phyloP scores from a whole-genome alignment of 2,797 vertebrate genomes.

The Centropyge bicolor region DNA sequence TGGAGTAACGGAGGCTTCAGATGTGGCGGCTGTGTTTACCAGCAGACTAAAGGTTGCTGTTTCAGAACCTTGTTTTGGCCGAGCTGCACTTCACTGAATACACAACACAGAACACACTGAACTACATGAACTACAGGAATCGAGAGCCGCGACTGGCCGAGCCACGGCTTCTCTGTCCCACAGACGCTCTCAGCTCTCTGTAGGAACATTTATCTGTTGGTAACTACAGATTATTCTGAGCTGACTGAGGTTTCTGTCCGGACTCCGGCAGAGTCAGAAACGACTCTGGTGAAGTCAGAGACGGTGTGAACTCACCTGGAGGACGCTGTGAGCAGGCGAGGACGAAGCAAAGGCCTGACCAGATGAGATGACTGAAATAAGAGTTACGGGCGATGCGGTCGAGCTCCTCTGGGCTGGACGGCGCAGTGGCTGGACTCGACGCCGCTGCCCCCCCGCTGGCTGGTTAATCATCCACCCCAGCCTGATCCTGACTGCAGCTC shows the following conservation, averaged over 20 bases:
- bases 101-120: constrained; percentile 45
- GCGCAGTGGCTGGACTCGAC: constrained; percentile 58
- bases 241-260: no score
- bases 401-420: constrained; percentile 59
- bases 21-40: constrained; percentile 61
- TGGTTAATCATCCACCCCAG: constrained; percentile 82
- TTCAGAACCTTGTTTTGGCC: constrained; percentile 60
- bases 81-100: constrained; percentile 36
- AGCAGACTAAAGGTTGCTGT: constrained; percentile 73
- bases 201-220: neutral
- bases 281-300: no score
- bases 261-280: neutral
- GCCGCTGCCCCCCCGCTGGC: constrained; percentile 58
- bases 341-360: constrained; percentile 36
- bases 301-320: constrained; percentile 76
- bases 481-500: constrained; percentile 58
- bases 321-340: constrained; percentile 48
- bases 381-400: constrained; percentile 58
- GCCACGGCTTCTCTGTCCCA: neutral
- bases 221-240: neutral
- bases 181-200: neutral
- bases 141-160: neutral
- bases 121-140: constrained; percentile 29
- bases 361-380: constrained; percentile 51
- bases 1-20: constrained; percentile 47